phyloP scores from a whole-genome alignment of 2,113 vertebrate species.

The Calyptomena viridis region DNA sequence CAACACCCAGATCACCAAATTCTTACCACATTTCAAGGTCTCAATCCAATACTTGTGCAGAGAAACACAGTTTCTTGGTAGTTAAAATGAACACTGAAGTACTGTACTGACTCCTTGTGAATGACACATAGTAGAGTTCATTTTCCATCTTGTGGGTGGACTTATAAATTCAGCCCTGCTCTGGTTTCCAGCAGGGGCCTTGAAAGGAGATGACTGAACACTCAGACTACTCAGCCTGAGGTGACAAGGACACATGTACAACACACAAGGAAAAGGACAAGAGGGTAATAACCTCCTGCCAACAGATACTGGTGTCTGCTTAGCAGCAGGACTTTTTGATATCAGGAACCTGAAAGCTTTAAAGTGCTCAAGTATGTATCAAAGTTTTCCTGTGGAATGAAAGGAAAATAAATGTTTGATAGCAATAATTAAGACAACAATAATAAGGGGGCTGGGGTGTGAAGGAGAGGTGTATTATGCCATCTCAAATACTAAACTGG shows the following conservation, averaged over 20 bases:
- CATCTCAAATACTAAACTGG: background rate
- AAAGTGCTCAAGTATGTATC: background rate
- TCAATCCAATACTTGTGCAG: background rate
- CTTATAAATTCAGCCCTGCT: background rate
- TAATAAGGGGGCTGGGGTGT: rapidly evolving
- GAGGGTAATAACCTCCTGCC: background rate
- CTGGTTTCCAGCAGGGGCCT: background rate
- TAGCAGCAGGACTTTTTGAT: background rate
- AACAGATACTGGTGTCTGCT: background rate
- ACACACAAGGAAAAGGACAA: background rate
- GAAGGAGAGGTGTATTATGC: background rate
- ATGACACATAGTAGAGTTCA: background rate
- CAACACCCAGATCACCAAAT: background rate
- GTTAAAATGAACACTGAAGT: background rate
- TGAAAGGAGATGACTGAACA: background rate
- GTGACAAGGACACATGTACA: rapidly evolving
- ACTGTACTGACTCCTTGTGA: background rate
- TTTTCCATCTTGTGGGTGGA: background rate
- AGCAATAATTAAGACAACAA: background rate
- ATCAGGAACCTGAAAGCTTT: background rate
- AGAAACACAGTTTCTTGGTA: background rate
- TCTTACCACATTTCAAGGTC: background rate
- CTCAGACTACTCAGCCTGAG: background rate
- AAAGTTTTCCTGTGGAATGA: background rate
- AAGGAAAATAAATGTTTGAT: background rate